Evolutionary conservation across 2,797 vertebrate genomes (phyloP).

Genomic region (Halcyon chelicuti): DNA sequence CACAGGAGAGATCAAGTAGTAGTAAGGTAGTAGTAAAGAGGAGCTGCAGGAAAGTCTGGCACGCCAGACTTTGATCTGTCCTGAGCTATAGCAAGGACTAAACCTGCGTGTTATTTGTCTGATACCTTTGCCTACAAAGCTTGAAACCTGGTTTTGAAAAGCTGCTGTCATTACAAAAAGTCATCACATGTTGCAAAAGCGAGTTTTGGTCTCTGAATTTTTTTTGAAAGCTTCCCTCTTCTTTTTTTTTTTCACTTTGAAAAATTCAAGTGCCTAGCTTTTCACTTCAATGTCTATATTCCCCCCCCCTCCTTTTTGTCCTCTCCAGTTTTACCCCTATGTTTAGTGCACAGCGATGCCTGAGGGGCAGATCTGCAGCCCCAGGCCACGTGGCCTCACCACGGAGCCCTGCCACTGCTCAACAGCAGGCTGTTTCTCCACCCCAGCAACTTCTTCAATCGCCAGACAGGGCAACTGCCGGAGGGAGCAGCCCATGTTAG

Average conservation of each 20-base stretch:
- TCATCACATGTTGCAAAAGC: fast-evolving
- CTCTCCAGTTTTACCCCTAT: not conserved
- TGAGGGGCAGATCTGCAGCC: not conserved
- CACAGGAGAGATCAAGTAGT: not conserved
- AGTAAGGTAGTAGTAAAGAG: not conserved
- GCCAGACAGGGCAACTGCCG: not conserved
- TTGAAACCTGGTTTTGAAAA: not conserved
- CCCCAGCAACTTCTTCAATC: not conserved
- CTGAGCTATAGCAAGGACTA: not conserved
- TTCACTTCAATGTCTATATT: no score
- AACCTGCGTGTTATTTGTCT: not conserved
- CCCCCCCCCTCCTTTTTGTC: no score
- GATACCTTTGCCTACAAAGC: not conserved
- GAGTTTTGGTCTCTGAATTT: not conserved
- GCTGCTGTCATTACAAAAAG: not conserved
- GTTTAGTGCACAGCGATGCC: not conserved
- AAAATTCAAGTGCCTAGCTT: not conserved
- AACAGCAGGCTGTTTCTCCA: not conserved
- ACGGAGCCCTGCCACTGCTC: not conserved
- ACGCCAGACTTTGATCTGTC: not conserved
- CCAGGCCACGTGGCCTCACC: not conserved
- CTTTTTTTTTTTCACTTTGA: not conserved
- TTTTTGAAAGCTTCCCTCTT: not conserved
- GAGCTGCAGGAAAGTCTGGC: not conserved
- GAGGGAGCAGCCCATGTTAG: not conserved